Evolutionary conservation across 2,113 vertebrate genomes (phyloP), one percentile per base, ranked within the genome.

Genomic region (Heterotis niloticus): DNA sequence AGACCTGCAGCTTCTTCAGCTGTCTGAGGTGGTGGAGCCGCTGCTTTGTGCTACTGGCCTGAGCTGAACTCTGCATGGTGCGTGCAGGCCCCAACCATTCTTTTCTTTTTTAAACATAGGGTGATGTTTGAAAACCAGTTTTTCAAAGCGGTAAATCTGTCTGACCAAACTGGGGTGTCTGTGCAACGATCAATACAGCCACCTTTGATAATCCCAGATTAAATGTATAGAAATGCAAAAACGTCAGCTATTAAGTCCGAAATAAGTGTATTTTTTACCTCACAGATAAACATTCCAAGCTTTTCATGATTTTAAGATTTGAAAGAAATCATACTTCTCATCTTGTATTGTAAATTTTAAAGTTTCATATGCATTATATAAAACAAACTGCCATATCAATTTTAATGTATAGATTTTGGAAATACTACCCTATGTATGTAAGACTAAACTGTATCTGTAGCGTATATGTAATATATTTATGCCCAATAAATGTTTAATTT

Each of bases 381-480:
- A 96, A 98, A 97, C 94, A 98, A 97, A 96, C 95, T 95, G 95
- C 95, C 95, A 95, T 98, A 98, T 98, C 96, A 91, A 95, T 95
- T 97, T 96, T 97, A 99, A 96, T 99, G 98, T 99, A 99, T 99
- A 99, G 96, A 96, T 97, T 98, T 98, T 98, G 95, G 95, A 97
- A 97, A 98, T 97, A 97, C 93, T 96, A 98, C 94, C 94, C 96
- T 96, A 93, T 96, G 94, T 96, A 99, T 96, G 97, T 99, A 98
- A 98, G 95, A 97, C 96, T 92, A 97, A 98, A 97, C 95, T 95
- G 95, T 99, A 99, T 96, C 96, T 95, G 96, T 99, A 99, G 98
- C 96, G 95, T 98, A 98, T 96, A 98, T 99, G 97, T 99, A 98
- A 99, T 99, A 99, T 99, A 99, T 99, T 99, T 99, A 99, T 97